phyloP scores from a whole-genome alignment of 1,140 invertebrate species.

The Pectinophora gossypiella region DNA sequence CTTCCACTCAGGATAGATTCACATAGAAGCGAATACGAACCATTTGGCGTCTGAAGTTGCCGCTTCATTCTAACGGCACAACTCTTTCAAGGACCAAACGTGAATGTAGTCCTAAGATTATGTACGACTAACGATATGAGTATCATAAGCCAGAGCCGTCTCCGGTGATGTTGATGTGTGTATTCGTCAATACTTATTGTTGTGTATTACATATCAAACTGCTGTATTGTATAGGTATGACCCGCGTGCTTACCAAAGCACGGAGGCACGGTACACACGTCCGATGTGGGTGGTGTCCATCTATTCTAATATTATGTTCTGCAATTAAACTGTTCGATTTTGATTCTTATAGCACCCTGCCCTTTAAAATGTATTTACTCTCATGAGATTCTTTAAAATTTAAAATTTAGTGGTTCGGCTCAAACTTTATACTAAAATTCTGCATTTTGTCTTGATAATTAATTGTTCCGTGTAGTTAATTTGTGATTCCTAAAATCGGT shows the following conservation, averaged over 20 bases:
- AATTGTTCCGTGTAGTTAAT: slow-evolving; percentile 56
- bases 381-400: slow-evolving; percentile 7
- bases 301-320: not conserved
- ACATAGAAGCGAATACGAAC: no score
- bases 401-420: slow-evolving; percentile 15
- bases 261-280: not conserved
- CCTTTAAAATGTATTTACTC: slow-evolving; percentile 24
- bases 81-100: not conserved
- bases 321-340: slow-evolving; percentile 7
- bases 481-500: slow-evolving; percentile 48
- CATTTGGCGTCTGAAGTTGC: no score
- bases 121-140: not conserved
- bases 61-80: no score
- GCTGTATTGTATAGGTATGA: slow-evolving; percentile 17
- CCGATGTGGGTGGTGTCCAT: not conserved
- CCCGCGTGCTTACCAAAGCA: not conserved
- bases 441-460: slow-evolving; percentile 29
- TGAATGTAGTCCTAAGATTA: not conserved
- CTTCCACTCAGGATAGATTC: no score
- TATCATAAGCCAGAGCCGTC: no score
- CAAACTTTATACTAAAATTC: slow-evolving; percentile 14
- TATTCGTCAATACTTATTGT: slow-evolving; percentile 20
- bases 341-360: slow-evolving; percentile 47
- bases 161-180: no score
- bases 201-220: slow-evolving; percentile 54